Percentiles rank a stretch among this genome's conserved stretches.
Conservation (phyloP, 2,113 vertebrate genomes). For the Petrocephalus zakoni region DNA sequence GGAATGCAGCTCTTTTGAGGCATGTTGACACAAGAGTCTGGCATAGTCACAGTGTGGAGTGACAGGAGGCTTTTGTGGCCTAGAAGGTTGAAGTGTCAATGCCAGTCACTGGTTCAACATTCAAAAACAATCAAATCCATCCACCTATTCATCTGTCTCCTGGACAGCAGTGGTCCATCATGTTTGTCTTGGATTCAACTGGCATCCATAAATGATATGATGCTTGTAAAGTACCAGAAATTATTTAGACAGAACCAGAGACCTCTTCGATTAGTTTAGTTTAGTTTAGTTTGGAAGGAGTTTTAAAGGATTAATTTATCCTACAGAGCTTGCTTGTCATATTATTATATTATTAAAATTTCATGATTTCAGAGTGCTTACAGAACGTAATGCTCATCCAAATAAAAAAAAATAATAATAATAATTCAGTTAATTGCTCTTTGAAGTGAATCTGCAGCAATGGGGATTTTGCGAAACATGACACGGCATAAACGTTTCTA, state of each 20-base stretch:
- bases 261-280: too few species aligned
- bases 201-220: background rate
- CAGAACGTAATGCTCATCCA: background rate
- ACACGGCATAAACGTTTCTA: background rate
- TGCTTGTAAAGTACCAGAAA: background rate
- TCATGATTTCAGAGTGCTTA: background rate
- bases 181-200: background rate
- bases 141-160: background rate
- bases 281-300: background rate
- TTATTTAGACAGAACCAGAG: background rate
- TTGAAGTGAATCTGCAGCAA: constrained; percentile 3
- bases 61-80: background rate
- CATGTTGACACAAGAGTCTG: background rate
- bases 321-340: background rate
- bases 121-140: background rate
- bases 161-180: background rate
- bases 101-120: background rate
- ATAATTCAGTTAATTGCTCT: constrained; percentile 6
- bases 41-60: background rate
- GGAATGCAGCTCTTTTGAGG: background rate
- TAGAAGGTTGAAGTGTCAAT: background rate
- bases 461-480: constrained; percentile 10
- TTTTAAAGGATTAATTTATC: constrained; percentile 6
- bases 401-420: background rate
- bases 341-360: background rate